Evolutionary conservation across 2,888 invertebrate genomes (phyloP).

Genomic region (Plebejus argus): DNA sequence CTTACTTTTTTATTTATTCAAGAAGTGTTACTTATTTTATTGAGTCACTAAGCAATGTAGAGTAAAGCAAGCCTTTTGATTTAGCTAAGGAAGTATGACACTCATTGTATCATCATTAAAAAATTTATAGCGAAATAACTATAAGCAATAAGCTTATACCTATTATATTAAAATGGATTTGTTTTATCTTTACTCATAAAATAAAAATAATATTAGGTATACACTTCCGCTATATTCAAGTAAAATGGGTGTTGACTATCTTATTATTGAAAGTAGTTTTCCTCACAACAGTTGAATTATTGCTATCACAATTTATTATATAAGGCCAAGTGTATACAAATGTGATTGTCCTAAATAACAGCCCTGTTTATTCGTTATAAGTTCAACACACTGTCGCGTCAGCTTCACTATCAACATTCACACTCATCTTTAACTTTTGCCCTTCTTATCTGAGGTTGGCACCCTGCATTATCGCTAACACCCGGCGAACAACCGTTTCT

Average conservation of each 20-base stretch:
- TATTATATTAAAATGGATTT: neutral
- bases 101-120: neutral
- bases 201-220: neutral
- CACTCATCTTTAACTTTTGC: constrained; percentile 71
- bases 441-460: constrained; percentile 66
- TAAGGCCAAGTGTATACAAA: constrained; percentile 45
- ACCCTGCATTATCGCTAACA: constrained; percentile 66
- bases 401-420: constrained; percentile 60
- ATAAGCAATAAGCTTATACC: too few relatives aligned
- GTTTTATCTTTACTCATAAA: neutral
- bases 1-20: neutral
- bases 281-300: constrained; percentile 6
- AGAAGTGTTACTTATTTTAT: neutral
- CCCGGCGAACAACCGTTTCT: constrained; percentile 60
- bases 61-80: neutral
- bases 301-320: constrained; percentile 38
- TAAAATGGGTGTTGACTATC: constrained; percentile 6
- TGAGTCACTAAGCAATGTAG: neutral
- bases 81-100: neutral
- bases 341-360: constrained; percentile 46
- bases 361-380: constrained; percentile 58
- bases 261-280: neutral
- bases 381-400: constrained; percentile 71
- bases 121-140: too few relatives aligned
- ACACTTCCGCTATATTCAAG: neutral